Evolutionary conservation across 2,888 invertebrate genomes (phyloP).

Genomic region (Hypomecis atomaria): DNA sequence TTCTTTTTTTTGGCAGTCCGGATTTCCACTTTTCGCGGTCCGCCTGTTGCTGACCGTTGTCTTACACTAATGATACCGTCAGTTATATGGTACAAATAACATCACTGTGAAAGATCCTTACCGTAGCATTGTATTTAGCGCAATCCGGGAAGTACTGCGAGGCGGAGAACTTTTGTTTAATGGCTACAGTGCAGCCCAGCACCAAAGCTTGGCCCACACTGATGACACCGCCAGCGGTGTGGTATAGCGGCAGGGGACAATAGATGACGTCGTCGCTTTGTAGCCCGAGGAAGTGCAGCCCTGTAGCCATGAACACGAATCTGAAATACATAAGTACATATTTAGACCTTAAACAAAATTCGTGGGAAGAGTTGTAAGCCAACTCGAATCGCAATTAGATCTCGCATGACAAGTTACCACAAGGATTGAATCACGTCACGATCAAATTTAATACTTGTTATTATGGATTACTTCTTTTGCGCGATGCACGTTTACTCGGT

Average conservation of each 20-base stretch:
- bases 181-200: constrained; percentile 92
- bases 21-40: too few relatives aligned
- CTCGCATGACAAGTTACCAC: too few relatives aligned
- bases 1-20: too few relatives aligned
- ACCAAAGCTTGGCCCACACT: constrained; percentile 92
- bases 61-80: too few relatives aligned
- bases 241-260: constrained; percentile 97
- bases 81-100: too few relatives aligned
- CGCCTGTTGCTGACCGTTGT: too few relatives aligned
- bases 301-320: constrained; percentile 90
- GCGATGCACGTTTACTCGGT: too few relatives aligned
- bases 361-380: too few relatives aligned
- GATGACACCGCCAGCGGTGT: constrained; percentile 96
- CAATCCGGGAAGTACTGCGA: constrained; percentile 97
- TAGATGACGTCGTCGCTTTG: constrained; percentile 91
- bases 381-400: too few relatives aligned
- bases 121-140: constrained; percentile 97
- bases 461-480: too few relatives aligned
- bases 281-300: constrained; percentile 88
- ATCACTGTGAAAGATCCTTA: constrained; percentile 72
- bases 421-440: too few relatives aligned
- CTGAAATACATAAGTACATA: constrained; percentile 69
- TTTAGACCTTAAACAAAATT: neutral
- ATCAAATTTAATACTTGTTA: too few relatives aligned
- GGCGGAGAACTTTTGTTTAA: constrained; percentile 97